These are phyloP conservation scores for Poeciliopsis infans DNA, from an alignment of 2,797 vertebrate genomes.

Conservation along the genomic window DNA sequence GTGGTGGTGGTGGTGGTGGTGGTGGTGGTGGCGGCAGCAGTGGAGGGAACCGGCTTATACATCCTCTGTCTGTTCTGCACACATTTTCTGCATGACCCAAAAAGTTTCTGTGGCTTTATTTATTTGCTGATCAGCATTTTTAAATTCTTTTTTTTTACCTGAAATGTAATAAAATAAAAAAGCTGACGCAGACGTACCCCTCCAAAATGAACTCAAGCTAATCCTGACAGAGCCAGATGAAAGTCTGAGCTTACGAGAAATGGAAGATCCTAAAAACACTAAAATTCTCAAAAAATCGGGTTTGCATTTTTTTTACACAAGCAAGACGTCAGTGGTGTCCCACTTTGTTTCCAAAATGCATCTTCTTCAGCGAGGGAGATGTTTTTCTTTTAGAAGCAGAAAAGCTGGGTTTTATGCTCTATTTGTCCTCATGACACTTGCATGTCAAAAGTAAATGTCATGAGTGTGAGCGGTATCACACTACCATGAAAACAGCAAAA, in stretches of 20 bases:
- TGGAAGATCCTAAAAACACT: not conserved
- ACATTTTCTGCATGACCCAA: conserved; percentile 3
- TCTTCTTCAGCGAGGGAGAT: not conserved
- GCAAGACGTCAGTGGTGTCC: not conserved
- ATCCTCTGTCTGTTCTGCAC: conserved; percentile 16
- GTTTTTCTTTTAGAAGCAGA: not conserved
- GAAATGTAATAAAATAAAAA: conserved; percentile 3
- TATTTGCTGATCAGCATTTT: conserved; percentile 2
- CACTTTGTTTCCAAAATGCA: not conserved
- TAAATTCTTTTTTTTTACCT: conserved; percentile 3
- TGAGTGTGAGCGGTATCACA: not conserved
- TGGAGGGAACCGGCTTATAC: not conserved
- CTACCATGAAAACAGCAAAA: not conserved
- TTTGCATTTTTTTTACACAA: not conserved
- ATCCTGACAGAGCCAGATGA: not conserved
- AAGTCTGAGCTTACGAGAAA: not conserved
- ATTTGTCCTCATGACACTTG: not conserved
- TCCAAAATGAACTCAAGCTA: conserved; percentile 13
- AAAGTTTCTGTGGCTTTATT: conserved; percentile 12
- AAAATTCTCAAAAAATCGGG: not conserved
- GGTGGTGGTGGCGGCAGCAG: not conserved
- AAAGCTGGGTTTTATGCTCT: not conserved
- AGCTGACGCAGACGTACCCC: not conserved
- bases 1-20: not conserved
- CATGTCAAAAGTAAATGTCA: not conserved